phyloP scores from a whole-genome alignment of 2,888 invertebrate genomes.

The Miltochrista miniata region DNA sequence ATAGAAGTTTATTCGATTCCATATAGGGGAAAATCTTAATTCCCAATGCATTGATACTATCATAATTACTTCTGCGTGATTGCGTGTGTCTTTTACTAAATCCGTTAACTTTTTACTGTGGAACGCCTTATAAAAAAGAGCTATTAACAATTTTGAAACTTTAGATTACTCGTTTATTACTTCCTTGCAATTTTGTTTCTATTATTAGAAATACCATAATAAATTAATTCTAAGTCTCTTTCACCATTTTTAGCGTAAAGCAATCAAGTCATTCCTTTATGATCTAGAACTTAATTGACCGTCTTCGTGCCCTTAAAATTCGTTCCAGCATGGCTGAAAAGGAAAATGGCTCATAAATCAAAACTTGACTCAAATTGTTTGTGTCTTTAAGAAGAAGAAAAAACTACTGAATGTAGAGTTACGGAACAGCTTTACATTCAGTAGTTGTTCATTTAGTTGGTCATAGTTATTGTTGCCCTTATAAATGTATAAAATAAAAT shows the following conservation, averaged over 20 bases:
- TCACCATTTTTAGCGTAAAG: conserved; percentile 3
- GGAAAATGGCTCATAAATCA: neutral
- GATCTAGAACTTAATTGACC: neutral
- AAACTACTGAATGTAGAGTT: too few relatives aligned
- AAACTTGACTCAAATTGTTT: conserved; percentile 1
- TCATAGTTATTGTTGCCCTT: too few relatives aligned
- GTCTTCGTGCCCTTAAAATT: conserved; percentile 8
- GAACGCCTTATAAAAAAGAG: neutral
- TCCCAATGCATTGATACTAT: neutral
- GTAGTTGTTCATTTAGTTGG: too few relatives aligned
- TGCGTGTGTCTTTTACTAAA: neutral
- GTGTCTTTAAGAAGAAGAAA: too few relatives aligned
- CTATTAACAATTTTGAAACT: neutral
- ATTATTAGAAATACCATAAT: neutral
- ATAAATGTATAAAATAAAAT: too few relatives aligned
- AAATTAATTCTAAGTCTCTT: conserved; percentile 2
- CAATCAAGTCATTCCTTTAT: conserved; percentile 6
- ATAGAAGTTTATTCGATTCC: conserved; percentile 14
- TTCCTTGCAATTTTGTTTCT: conserved; percentile 3
- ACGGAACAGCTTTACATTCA: too few relatives aligned
- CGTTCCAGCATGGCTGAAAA: conserved; percentile 3
- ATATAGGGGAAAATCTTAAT: conserved; percentile 8
- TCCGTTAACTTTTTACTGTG: conserved; percentile 4
- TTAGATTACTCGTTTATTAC: neutral
- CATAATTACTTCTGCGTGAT: conserved; percentile 6